These are phyloP conservation scores for Ceuthmochares aereus DNA, from an alignment of 2,113 vertebrate species.

Conservation along the genomic window DNA sequence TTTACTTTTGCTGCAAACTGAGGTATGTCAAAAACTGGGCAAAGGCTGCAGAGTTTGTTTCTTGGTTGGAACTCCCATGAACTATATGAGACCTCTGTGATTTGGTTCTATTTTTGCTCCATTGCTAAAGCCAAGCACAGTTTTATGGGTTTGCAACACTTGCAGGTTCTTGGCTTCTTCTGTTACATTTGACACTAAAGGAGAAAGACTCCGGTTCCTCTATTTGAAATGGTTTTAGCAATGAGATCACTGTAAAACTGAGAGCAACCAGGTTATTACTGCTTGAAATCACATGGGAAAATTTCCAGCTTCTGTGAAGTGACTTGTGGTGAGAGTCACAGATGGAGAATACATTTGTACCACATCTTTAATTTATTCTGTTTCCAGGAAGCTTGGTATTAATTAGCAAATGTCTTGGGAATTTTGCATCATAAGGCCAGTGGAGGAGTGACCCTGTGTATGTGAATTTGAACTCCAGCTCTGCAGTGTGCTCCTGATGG, in stretches of 20 bases:
- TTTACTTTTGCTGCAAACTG: neutral
- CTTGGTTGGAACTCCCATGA: conserved; percentile 5
- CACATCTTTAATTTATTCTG: neutral
- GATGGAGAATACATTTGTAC: conserved; percentile 1
- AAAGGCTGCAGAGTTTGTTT: neutral
- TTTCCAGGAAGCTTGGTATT: neutral
- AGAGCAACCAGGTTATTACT: conserved; percentile 14
- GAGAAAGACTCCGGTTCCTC: neutral
- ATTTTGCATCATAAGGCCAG: neutral
- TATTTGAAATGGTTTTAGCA: conserved; percentile 24
- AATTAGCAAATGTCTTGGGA: neutral
- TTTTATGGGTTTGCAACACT: conserved; percentile 31
- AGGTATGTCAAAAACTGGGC: conserved; percentile 1
- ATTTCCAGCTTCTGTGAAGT: conserved; percentile 6
- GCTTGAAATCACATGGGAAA: conserved; percentile 22
- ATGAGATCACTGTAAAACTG: conserved; percentile 10
- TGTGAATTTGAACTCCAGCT: neutral
- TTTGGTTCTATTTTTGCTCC: conserved; percentile 46
- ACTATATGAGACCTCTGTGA: conserved; percentile 19
- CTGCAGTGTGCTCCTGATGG: neutral
- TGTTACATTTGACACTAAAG: neutral
- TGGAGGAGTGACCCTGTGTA: neutral
- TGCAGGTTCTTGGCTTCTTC: conserved; percentile 17
- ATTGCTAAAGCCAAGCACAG: neutral
- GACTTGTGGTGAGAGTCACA: neutral